Conservation (phyloP, 2,113 vertebrate genomes). For the Pterocles burchelli region DNA sequence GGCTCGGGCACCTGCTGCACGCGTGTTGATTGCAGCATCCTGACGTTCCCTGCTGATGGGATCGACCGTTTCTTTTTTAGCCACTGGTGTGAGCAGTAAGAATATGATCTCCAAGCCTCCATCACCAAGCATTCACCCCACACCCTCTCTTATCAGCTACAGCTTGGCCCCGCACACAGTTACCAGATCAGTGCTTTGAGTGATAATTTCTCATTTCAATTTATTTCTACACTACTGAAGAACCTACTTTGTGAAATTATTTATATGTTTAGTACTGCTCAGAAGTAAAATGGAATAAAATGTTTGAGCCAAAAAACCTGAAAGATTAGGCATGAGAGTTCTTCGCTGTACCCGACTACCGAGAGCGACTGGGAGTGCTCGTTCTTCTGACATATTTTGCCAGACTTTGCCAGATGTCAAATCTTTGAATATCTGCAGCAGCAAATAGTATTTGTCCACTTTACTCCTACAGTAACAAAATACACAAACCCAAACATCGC, state of each 20-base stretch:
- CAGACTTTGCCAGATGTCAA: neutral
- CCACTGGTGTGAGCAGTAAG: neutral
- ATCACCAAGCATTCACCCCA: neutral
- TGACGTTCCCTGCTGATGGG: neutral
- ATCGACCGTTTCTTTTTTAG: neutral
- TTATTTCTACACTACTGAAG: neutral
- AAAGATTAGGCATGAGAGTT: neutral
- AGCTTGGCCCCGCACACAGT: neutral
- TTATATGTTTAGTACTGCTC: neutral
- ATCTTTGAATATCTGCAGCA: neutral
- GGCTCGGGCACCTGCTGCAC: neutral
- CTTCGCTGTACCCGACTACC: neutral
- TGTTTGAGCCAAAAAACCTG: neutral
- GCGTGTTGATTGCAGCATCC: neutral
- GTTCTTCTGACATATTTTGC: neutral
- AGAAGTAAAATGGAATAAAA: neutral
- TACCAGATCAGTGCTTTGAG: neutral
- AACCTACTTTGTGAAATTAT: neutral
- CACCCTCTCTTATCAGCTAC: neutral
- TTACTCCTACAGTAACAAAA: neutral
- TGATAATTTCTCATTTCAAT: neutral
- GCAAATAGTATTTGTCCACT: neutral
- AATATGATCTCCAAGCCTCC: neutral
- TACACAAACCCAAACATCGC: neutral
- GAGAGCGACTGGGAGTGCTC: fast-evolving